Evolutionary conservation across 2,888 invertebrate genomes (phyloP).

Genomic region (Coenonympha glycerion): DNA sequence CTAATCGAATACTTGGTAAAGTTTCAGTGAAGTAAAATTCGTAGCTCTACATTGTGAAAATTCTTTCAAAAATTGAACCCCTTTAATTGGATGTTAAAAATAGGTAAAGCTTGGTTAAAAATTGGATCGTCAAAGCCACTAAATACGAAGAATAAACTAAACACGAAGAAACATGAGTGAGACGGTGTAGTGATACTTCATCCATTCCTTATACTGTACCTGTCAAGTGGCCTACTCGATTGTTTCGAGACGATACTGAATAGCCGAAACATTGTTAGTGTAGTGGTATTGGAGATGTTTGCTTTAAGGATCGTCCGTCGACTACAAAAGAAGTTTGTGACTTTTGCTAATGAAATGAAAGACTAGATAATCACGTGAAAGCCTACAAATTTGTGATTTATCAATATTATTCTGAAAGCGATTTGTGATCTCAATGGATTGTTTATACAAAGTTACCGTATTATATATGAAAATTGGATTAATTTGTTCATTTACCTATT

Average conservation of each 20-base stretch:
- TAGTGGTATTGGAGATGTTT: slow-evolving; percentile 35
- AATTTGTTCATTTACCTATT: slow-evolving; percentile 1
- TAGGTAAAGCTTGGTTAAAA: slow-evolving; percentile 20
- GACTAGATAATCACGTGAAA: slow-evolving; percentile 37
- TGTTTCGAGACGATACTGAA: slow-evolving; percentile 37
- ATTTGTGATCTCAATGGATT: slow-evolving; percentile 63
- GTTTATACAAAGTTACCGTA: slow-evolving; percentile 37
- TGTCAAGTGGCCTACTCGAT: slow-evolving; percentile 52
- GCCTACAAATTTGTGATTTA: slow-evolving; percentile 63
- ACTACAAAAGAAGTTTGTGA: slow-evolving; percentile 7
- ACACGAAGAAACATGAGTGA: slow-evolving; percentile 37
- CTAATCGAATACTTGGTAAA: too few relatives aligned
- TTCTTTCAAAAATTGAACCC: too few relatives aligned
- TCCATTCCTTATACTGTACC: slow-evolving; percentile 37
- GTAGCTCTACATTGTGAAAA: too few relatives aligned
- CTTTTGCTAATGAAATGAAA: slow-evolving; percentile 11
- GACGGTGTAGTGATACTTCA: slow-evolving; percentile 31
- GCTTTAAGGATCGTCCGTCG: slow-evolving; percentile 8
- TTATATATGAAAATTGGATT: slow-evolving; percentile 16
- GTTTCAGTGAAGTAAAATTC: background rate
- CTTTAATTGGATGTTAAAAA: too few relatives aligned
- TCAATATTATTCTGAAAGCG: slow-evolving; percentile 45
- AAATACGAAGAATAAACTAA: too few relatives aligned
- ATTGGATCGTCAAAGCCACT: slow-evolving; percentile 10
- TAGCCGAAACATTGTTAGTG: slow-evolving; percentile 49